These are phyloP conservation scores for Lichenostomus cassidix DNA, from an alignment of 2,113 vertebrate species.

Conservation along the genomic window DNA sequence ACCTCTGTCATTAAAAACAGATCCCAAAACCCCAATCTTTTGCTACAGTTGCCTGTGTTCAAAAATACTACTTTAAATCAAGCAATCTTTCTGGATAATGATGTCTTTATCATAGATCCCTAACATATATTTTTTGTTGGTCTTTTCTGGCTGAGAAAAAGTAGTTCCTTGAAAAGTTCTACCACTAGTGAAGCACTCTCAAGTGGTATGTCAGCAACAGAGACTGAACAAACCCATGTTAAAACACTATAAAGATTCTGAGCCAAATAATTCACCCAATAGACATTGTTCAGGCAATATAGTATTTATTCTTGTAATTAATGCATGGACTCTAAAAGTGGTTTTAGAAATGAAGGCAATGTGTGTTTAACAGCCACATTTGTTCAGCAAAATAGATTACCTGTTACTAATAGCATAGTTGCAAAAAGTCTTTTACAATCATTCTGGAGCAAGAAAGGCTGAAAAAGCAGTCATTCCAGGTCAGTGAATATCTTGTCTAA, in stretches of 20 bases:
- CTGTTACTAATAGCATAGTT: background rate
- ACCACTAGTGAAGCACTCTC: background rate
- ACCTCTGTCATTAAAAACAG: background rate
- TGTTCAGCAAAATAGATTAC: background rate
- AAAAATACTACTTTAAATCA: background rate
- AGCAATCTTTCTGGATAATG: background rate
- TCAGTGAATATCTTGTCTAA: conserved; percentile 5
- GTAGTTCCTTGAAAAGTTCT: background rate
- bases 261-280: background rate
- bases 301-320: background rate
- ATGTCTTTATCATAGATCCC: background rate
- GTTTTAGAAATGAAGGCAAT: background rate
- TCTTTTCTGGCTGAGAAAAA: background rate
- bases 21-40: background rate
- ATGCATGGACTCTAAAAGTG: background rate
- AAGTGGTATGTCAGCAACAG: background rate
- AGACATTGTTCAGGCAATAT: background rate
- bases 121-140: background rate
- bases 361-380: background rate
- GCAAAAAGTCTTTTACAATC: background rate
- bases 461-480: conserved; percentile 34
- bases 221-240: background rate
- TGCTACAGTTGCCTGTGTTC: background rate
- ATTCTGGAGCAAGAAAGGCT: background rate
- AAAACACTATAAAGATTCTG: background rate